These are phyloP conservation scores for Anastrepha ludens DNA, from an alignment of 1,140 invertebrate species.

Conservation along the genomic window DNA sequence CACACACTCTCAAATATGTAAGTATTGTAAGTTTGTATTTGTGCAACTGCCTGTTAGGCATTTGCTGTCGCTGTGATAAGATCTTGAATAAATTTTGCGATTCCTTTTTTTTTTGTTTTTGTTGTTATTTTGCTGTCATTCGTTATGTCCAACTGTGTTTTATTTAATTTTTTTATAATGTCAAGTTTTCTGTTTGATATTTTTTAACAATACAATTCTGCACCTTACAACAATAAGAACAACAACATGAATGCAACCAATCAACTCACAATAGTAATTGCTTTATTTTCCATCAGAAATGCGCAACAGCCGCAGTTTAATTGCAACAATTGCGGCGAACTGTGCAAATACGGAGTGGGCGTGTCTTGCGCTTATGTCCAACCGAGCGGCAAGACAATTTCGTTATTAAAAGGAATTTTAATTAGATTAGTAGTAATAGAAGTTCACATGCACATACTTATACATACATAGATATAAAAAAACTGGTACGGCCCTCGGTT, in stretches of 20 bases:
- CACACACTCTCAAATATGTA: background rate
- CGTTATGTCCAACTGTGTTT: constrained; percentile 30
- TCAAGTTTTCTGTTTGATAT: background rate
- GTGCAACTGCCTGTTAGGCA: constrained; percentile 15
- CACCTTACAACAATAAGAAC: background rate
- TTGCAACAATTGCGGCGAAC: background rate
- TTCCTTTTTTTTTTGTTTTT: background rate
- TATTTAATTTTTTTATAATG: background rate
- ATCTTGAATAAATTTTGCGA: constrained; percentile 44
- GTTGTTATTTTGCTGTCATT: background rate
- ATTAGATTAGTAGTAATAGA: background rate
- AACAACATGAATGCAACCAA: background rate
- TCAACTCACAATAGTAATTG: constrained; percentile 20
- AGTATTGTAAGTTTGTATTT: background rate
- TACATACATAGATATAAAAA: no score
- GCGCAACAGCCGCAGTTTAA: background rate
- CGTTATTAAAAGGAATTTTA: constrained; percentile 21
- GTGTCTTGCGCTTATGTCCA: background rate
- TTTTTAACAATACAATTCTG: background rate
- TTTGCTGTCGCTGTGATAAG: constrained; percentile 40
- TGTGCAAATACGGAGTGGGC: constrained; percentile 10
- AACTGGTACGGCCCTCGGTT: no score
- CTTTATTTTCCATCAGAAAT: constrained; percentile 34
- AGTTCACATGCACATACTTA: no score
- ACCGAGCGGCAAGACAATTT: background rate